These are phyloP conservation scores for Lasiurus borealis DNA, from an alignment of 2,113 vertebrate genomes.

Conservation along the genomic window DNA sequence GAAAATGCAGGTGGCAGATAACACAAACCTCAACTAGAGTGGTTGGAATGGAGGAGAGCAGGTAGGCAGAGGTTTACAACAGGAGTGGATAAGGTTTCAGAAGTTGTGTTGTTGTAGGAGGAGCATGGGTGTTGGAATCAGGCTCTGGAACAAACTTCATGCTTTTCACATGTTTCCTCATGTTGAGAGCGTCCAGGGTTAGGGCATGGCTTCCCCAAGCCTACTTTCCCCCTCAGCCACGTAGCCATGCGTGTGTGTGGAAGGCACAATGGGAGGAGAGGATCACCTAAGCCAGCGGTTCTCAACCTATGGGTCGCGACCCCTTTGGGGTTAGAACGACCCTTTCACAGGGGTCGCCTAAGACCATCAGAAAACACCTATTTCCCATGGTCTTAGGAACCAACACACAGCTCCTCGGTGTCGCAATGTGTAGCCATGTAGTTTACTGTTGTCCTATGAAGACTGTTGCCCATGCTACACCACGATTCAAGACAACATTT, in stretches of 20 bases:
- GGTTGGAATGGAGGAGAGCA: background rate
- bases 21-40: background rate
- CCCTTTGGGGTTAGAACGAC: too few species aligned
- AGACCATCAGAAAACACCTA: too few species aligned
- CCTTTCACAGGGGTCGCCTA: too few species aligned
- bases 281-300: too few species aligned
- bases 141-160: background rate
- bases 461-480: too few species aligned
- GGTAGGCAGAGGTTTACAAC: too few species aligned
- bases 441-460: too few species aligned
- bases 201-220: background rate
- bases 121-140: background rate
- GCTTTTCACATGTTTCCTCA: background rate
- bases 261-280: background rate
- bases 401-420: too few species aligned
- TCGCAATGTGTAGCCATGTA: too few species aligned
- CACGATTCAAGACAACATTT: too few species aligned
- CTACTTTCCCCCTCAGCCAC: background rate
- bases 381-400: too few species aligned
- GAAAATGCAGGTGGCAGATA: background rate
- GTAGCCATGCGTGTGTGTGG: accelerated
- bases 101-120: background rate
- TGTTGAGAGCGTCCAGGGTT: background rate
- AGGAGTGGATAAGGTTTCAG: background rate
- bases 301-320: too few species aligned